phyloP scores from a whole-genome alignment of 1,140 invertebrate genomes.

The Colletes gigas region DNA sequence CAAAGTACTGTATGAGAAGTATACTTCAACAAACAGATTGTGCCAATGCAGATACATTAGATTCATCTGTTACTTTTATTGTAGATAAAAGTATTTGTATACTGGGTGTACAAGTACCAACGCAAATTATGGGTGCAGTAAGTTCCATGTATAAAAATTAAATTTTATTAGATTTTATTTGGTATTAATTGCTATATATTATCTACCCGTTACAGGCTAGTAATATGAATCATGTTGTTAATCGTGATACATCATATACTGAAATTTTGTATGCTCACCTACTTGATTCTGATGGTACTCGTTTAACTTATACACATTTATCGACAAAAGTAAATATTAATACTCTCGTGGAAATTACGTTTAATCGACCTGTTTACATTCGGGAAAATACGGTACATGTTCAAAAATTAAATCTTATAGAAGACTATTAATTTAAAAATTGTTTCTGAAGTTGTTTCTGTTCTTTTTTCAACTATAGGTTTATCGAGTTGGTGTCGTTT shows the following conservation, averaged over 20 bases:
- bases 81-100: constrained; percentile 90
- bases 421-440: neutral
- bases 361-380: constrained; percentile 89
- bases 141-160: constrained; percentile 20
- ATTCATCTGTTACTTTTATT: constrained; percentile 88
- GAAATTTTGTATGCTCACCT: constrained; percentile 91
- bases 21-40: constrained; percentile 85
- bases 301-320: constrained; percentile 90
- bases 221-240: constrained; percentile 9
- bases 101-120: constrained; percentile 84
- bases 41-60: constrained; percentile 86
- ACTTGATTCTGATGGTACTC: constrained; percentile 87
- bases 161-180: neutral
- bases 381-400: constrained; percentile 84
- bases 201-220: constrained; percentile 38
- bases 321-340: constrained; percentile 85
- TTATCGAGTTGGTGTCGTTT: constrained; percentile 90
- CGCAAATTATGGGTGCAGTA: constrained; percentile 69
- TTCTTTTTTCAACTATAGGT: constrained; percentile 76
- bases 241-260: constrained; percentile 80
- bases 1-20: constrained; percentile 84
- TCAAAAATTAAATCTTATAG: constrained; percentile 2
- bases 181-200: neutral
- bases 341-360: constrained; percentile 88
- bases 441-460: constrained; percentile 7